These are phyloP conservation scores for Alentia gelatinosa DNA, from an alignment of 2,888 invertebrate species.

Conservation along the genomic window DNA sequence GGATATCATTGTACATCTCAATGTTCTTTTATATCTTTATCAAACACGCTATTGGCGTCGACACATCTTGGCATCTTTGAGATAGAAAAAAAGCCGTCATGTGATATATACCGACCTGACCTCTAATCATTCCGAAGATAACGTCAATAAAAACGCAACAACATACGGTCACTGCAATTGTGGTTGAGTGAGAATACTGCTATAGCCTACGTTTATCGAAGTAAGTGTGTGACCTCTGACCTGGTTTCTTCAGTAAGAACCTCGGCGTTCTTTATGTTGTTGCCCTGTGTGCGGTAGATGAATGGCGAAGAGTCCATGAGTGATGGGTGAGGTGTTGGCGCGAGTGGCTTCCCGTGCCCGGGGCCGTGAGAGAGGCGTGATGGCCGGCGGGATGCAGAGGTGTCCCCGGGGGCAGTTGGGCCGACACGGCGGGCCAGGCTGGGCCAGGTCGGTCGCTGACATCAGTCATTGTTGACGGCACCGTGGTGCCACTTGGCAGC, in stretches of 20 bases:
- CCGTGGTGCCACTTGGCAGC: constrained; percentile 49
- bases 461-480: constrained; percentile 46
- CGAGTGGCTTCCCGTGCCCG: constrained; percentile 25
- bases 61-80: too few relatives aligned
- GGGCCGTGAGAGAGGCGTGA: constrained; percentile 21
- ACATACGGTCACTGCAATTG: too few relatives aligned
- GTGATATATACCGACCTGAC: too few relatives aligned
- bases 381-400: constrained; percentile 45
- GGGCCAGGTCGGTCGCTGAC: constrained; percentile 28
- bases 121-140: too few relatives aligned
- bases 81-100: too few relatives aligned
- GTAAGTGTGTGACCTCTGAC: constrained; percentile 23
- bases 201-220: too few relatives aligned
- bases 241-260: constrained; percentile 6
- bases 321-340: constrained; percentile 31
- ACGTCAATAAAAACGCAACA: too few relatives aligned
- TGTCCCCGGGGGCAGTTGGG: constrained; percentile 46
- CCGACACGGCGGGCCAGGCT: constrained; percentile 37
- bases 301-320: not conserved
- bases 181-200: too few relatives aligned
- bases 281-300: not conserved
- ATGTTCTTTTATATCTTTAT: too few relatives aligned
- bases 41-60: too few relatives aligned
- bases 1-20: too few relatives aligned
- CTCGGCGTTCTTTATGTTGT: constrained; percentile 18